Evolutionary conservation across 2,113 vertebrate species (phyloP).

Genomic region (Poecile atricapillus): DNA sequence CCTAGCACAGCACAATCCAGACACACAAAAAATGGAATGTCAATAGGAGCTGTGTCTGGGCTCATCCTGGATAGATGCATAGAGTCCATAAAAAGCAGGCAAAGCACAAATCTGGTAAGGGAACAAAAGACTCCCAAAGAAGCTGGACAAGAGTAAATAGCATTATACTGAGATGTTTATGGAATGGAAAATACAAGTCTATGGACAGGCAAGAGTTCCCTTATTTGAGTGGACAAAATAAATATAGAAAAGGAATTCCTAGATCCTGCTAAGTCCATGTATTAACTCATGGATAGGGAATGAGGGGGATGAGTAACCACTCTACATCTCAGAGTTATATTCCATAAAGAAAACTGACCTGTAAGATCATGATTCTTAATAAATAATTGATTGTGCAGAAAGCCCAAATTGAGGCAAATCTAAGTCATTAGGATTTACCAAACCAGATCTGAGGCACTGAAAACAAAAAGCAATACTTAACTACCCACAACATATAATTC

Average conservation of each 20-base stretch:
- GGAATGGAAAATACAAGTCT: not conserved
- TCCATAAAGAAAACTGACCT: not conserved
- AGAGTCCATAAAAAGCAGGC: not conserved
- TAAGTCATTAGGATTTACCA: not conserved
- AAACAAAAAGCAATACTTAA: not conserved
- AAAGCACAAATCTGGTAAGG: not conserved
- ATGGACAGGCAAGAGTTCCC: not conserved
- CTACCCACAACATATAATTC: not conserved
- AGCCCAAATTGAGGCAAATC: not conserved
- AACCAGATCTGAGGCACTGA: not conserved
- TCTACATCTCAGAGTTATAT: not conserved
- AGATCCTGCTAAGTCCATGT: not conserved
- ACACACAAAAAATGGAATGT: not conserved
- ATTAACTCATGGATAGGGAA: not conserved
- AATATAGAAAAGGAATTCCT: not conserved
- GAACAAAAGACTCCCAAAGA: not conserved
- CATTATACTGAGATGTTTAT: not conserved
- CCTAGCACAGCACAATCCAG: not conserved
- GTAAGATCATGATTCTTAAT: not conserved
- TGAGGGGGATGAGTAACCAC: not conserved
- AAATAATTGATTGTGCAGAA: not conserved
- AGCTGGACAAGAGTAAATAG: not conserved
- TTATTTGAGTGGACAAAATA: not conserved
- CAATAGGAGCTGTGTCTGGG: not conserved
- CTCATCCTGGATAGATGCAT: not conserved